Percentiles rank a stretch among this genome's conserved stretches.
These are phyloP conservation scores for Terrapene triunguis DNA, from an alignment of 2,113 vertebrate genomes.

Conservation along the genomic window DNA sequence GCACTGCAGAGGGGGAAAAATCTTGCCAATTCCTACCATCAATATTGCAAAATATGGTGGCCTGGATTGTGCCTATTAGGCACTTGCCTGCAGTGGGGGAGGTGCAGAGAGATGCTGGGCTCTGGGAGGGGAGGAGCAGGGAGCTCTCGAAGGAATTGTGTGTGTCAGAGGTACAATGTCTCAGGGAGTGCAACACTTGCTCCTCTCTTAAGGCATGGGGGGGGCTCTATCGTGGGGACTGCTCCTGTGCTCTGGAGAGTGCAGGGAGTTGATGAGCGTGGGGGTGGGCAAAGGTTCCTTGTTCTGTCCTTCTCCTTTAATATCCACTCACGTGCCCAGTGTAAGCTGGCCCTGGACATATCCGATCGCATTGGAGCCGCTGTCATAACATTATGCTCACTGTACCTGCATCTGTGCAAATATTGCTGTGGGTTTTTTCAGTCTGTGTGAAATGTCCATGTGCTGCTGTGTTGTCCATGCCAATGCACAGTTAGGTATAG, in stretches of 20 bases:
- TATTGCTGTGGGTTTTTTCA: fast-evolving
- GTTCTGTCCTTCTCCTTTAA: neutral
- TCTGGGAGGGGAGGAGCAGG: neutral
- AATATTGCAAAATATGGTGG: neutral
- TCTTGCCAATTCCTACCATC: neutral
- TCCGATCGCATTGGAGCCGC: neutral
- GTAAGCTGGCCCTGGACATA: fast-evolving
- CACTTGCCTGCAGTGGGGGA: neutral
- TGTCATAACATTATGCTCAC: fast-evolving
- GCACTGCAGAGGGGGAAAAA: neutral
- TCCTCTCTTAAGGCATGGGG: neutral
- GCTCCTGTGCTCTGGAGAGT: neutral
- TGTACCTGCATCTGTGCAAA: neutral
- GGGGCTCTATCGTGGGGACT: neutral
- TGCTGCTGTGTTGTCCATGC: fast-evolving
- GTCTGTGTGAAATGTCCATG: neutral
- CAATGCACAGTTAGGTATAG: fast-evolving
- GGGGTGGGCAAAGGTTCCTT: too few species aligned
- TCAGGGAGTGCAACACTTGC: neutral
- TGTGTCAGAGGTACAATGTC: neutral
- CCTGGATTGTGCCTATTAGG: neutral
- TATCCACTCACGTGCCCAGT: fast-evolving
- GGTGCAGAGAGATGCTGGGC: neutral
- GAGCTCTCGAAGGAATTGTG: neutral
- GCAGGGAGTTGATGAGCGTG: too few species aligned